These are phyloP conservation scores for Atlantisia rogersi DNA, from an alignment of 2,113 vertebrate species.

Conservation along the genomic window DNA sequence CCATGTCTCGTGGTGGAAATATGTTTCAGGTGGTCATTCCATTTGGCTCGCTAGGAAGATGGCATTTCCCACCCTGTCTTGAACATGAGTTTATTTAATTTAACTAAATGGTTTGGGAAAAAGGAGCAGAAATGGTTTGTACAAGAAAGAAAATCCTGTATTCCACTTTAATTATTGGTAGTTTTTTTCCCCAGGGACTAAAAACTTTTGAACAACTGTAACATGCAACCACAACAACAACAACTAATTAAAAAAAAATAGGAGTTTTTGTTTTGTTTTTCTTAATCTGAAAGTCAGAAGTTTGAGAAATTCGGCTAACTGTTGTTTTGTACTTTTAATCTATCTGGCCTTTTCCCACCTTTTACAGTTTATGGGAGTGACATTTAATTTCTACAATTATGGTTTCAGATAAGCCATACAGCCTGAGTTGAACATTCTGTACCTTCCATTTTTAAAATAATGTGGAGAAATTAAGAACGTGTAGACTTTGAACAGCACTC, in stretches of 20 bases:
- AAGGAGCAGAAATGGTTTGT: background rate
- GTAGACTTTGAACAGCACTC: background rate
- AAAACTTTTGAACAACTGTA: background rate
- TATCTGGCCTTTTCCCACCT: background rate
- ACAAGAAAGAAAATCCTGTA: background rate
- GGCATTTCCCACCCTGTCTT: background rate
- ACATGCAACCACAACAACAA: background rate
- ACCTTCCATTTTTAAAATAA: background rate
- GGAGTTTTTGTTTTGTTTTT: background rate
- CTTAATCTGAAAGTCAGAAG: background rate
- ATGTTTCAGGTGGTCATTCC: background rate
- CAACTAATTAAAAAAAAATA: background rate
- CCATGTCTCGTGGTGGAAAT: background rate
- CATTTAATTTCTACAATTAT: background rate
- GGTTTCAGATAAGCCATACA: background rate
- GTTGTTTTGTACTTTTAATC: background rate
- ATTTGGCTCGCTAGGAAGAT: background rate
- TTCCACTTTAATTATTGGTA: background rate
- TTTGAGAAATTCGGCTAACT: background rate
- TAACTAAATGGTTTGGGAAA: background rate
- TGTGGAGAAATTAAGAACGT: background rate
- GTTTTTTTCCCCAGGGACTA: background rate
- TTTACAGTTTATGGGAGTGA: background rate
- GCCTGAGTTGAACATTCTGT: background rate
- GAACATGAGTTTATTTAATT: background rate